Conservation (phyloP, 37 sponge, comb jelly and placozoan species). For the Beroe ovata region DNA sequence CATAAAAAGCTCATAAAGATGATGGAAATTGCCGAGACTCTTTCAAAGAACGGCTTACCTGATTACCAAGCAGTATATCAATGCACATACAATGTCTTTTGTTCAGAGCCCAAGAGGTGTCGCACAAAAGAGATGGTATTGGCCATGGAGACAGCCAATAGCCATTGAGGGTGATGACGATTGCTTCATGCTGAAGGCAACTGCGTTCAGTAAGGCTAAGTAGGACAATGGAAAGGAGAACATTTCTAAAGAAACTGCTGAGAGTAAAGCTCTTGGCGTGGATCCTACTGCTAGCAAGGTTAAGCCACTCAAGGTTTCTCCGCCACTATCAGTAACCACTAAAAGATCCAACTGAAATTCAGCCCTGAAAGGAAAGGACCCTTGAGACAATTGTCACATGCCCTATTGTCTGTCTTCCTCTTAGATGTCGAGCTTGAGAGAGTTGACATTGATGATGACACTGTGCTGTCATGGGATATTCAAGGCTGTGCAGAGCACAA, state of each 20-base stretch:
- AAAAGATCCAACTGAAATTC: too few species aligned
- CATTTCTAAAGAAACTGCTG: too few species aligned
- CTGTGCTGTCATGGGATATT: not conserved
- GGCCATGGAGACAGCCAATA: not conserved
- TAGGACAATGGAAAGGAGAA: too few species aligned
- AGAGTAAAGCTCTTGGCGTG: too few species aligned
- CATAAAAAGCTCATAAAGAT: not conserved
- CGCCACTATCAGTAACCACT: too few species aligned
- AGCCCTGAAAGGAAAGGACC: too few species aligned
- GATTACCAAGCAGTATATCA: not conserved
- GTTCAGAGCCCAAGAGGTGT: not conserved
- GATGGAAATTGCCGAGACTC: not conserved
- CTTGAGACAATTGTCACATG: conserved; percentile 4
- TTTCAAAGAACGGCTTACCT: not conserved
- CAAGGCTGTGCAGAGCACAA: not conserved
- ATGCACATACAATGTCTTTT: not conserved
- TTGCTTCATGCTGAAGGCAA: too few species aligned
- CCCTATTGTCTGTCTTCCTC: not conserved
- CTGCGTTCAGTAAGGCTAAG: too few species aligned
- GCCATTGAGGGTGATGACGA: too few species aligned
- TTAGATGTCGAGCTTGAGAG: not conserved
- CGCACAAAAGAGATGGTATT: conserved; percentile 3
- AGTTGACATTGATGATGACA: not conserved
- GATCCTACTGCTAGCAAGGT: too few species aligned
- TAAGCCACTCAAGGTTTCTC: too few species aligned